Percentiles rank a stretch among this genome's conserved stretches.
phyloP scores from a whole-genome alignment of 37 sponge, comb jelly and placozoan species.

The Spongilla lacustris region DNA sequence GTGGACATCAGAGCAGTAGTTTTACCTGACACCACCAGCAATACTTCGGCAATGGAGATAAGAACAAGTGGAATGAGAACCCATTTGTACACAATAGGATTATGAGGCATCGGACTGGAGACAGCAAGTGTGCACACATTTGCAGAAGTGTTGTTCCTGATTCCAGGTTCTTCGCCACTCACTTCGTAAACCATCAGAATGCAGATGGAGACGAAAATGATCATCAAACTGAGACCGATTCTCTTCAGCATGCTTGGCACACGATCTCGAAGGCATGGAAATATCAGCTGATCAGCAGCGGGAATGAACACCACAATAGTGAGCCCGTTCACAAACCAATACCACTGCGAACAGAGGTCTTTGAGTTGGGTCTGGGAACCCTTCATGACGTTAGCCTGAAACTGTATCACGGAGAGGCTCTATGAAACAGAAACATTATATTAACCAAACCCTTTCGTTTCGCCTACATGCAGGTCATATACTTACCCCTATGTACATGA shows the following conservation, averaged over 20 bases:
- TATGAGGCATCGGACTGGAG: neutral
- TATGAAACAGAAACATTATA: too few species aligned
- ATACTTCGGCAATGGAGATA: constrained; percentile 24
- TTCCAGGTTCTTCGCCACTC: neutral
- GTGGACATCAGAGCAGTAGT: too few species aligned
- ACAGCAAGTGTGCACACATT: neutral
- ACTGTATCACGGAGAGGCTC: neutral
- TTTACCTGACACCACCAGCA: constrained; percentile 27
- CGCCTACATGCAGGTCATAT: too few species aligned
- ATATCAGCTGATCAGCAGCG: neutral
- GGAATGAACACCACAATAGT: constrained; percentile 9
- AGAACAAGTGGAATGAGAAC: constrained; percentile 14
- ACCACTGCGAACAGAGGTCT: neutral
- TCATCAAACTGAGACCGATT: constrained; percentile 30
- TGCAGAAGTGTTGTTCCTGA: neutral
- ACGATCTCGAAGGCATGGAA: constrained; percentile 29
- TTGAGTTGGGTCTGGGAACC: neutral
- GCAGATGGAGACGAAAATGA: neutral
- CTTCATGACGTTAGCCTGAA: neutral
- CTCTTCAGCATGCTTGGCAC: constrained; percentile 37
- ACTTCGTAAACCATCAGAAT: neutral
- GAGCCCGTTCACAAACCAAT: neutral
- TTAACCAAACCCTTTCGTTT: too few species aligned
- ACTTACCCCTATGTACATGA: constrained; percentile 33
- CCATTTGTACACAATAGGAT: neutral